Evolutionary conservation across 2,888 invertebrate species (phyloP).

Genomic region (Drosophila formosana): DNA sequence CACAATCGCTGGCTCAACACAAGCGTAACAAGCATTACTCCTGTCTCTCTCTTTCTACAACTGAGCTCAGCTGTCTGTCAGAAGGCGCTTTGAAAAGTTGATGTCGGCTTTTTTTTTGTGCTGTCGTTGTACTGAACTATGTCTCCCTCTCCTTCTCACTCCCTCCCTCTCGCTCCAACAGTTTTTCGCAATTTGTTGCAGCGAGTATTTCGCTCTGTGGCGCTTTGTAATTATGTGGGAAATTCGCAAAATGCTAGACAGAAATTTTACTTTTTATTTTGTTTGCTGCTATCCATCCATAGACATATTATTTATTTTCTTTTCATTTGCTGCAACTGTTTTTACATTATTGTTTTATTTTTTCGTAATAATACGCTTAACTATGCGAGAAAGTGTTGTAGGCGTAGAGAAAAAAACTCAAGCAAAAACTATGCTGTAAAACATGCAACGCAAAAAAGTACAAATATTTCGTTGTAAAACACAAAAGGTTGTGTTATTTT

Average conservation of each 20-base stretch:
- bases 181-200: constrained; percentile 23
- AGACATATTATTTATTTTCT: constrained; percentile 28
- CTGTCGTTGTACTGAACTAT: constrained; percentile 36
- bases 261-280: constrained; percentile 53
- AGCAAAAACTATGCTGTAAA: constrained; percentile 41
- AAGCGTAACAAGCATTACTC: constrained; percentile 42
- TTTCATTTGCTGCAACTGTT: constrained; percentile 41
- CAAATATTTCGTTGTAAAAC: constrained; percentile 17
- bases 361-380: constrained; percentile 47
- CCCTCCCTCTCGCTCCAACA: constrained; percentile 20
- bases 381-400: constrained; percentile 79
- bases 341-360: constrained; percentile 26
- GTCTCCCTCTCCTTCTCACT: constrained; percentile 20
- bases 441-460: constrained; percentile 23
- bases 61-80: constrained; percentile 56
- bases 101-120: constrained; percentile 50
- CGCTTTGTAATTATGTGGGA: constrained; percentile 77
- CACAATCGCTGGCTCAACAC: constrained; percentile 41
- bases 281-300: constrained; percentile 1
- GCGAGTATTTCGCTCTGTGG: constrained; percentile 36
- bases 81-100: constrained; percentile 42
- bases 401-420: constrained; percentile 58
- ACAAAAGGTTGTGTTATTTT: constrained; percentile 11
- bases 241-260: constrained; percentile 78
- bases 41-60: constrained; percentile 2